phyloP scores from a whole-genome alignment of 2,888 invertebrate genomes.

The Drosophila suboccidentalis region DNA sequence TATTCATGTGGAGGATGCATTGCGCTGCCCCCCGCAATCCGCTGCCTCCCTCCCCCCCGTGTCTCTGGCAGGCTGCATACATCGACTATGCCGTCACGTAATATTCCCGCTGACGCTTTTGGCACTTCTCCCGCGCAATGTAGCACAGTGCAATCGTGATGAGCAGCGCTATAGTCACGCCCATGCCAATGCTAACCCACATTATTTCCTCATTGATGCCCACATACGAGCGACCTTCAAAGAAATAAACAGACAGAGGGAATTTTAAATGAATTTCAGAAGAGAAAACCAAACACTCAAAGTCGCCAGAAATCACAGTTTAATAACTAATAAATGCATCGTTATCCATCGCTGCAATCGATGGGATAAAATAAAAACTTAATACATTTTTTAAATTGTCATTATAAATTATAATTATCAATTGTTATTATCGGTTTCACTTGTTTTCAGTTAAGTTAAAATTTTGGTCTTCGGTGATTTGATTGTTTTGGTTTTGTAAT shows the following conservation, averaged over 20 bases:
- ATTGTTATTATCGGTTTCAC: not conserved
- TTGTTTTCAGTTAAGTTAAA: too few species aligned
- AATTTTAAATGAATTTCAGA: conserved; percentile 4
- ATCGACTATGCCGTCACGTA: conserved; percentile 89
- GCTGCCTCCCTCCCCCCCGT: conserved; percentile 6
- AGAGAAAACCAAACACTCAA: not conserved
- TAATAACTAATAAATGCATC: conserved; percentile 13
- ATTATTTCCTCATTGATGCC: conserved; percentile 95
- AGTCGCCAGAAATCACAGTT: conserved; percentile 1
- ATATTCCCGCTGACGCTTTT: conserved; percentile 90
- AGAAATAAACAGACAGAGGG: not conserved
- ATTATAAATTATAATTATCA: not conserved
- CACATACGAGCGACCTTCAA: conserved; percentile 91
- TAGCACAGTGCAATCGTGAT: conserved; percentile 94
- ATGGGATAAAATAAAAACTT: not conserved
- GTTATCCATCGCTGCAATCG: conserved; percentile 6
- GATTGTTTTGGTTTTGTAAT: too few species aligned
- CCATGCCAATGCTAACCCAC: conserved; percentile 93
- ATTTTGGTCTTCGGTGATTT: too few species aligned
- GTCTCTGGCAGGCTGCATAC: conserved; percentile 60
- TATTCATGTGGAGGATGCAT: conserved; percentile 41
- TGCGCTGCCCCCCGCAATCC: conserved; percentile 17
- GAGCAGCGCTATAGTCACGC: conserved; percentile 89
- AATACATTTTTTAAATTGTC: not conserved
- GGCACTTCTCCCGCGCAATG: conserved; percentile 92